Evolutionary conservation across 2,113 vertebrate genomes (phyloP), one percentile per base, ranked within the genome.

Genomic region (Ranitomeya imitator): DNA sequence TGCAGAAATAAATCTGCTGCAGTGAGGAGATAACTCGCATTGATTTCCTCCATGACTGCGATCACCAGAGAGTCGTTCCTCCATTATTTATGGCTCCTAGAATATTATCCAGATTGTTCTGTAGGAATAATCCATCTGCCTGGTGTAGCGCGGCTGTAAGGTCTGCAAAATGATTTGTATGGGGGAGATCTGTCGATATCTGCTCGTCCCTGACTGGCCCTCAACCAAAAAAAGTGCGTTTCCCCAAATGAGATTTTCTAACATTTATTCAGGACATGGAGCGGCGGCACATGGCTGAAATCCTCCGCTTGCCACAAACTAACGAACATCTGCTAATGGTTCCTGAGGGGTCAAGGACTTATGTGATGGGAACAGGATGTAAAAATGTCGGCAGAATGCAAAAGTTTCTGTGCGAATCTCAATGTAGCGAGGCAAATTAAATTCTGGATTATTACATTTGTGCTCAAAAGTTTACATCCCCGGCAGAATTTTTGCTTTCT

Each of bases 331-430:
- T 84, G 82, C 21, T 23, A 55, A 55, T 52, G 82, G 82, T 26
- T 69, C 82, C 63, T 54, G 82, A 54, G 63, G 54, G 82, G 82
- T 84, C 82, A 84, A 84, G 82, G 82, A 84, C 82, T 84, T 71
- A 26, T 45, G 82, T 55, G 63, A 51, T 3, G 65, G 65, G 82
- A 84, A 76, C 21, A 54, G 82, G 63, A 55, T 26, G 82, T 21
- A 3, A 14, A 61, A 14, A 69, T 71, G 82, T 69, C 13, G n/a
- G 51, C 65, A 11, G 82, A 69, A 84, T 84, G 37, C 18, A 65
- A 84, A 84, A 26, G 45, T 60, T 18, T 18, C 79, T 60, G 9
- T 9, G 15, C 18, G 15, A 18, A 18, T 59, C 79, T 31, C 26
- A 3, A 10, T 31, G 6, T 59, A 76, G 51, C 19, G 18, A 76